These are phyloP conservation scores for Argopecten irradians DNA, from an alignment of 1,140 invertebrate species.

Conservation along the genomic window DNA sequence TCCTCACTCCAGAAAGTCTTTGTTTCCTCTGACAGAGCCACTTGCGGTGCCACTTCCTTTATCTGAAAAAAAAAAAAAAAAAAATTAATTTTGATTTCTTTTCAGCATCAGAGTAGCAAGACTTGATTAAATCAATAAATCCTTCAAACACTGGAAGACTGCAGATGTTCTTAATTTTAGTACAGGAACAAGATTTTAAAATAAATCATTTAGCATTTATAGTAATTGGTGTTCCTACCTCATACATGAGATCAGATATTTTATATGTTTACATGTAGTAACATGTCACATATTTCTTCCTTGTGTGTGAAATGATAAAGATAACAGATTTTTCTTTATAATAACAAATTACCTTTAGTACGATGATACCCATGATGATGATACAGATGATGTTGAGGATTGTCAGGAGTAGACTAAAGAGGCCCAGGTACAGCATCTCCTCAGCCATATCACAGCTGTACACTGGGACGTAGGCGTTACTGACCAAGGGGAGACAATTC, in stretches of 20 bases:
- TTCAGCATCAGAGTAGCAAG: slow-evolving; percentile 37
- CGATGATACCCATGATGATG: slow-evolving; percentile 87
- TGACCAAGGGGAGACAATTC: slow-evolving; percentile 58
- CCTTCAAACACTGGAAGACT: not conserved
- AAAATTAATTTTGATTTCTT: no score
- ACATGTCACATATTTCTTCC: no score
- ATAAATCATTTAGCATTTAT: not conserved
- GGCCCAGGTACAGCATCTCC: slow-evolving; percentile 87
- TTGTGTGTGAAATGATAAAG: no score
- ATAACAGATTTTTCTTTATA: no score
- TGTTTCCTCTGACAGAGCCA: slow-evolving; percentile 83
- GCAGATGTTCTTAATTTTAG: not conserved
- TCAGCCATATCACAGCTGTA: slow-evolving; percentile 76
- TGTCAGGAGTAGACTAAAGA: slow-evolving; percentile 87
- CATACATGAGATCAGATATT: not conserved
- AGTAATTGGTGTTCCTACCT: not conserved
- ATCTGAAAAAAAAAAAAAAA: slow-evolving; percentile 81
- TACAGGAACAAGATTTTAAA: no score
- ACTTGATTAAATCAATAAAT: slow-evolving; percentile 30
- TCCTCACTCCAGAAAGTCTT: slow-evolving; percentile 89
- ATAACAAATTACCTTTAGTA: slow-evolving; percentile 83
- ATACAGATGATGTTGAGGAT: slow-evolving; percentile 91
- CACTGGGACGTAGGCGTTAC: slow-evolving; percentile 69
- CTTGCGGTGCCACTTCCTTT: slow-evolving; percentile 91
- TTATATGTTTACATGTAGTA: not conserved